Conservation (phyloP, 2,113 vertebrate species). For the Pygoscelis antarcticus region DNA sequence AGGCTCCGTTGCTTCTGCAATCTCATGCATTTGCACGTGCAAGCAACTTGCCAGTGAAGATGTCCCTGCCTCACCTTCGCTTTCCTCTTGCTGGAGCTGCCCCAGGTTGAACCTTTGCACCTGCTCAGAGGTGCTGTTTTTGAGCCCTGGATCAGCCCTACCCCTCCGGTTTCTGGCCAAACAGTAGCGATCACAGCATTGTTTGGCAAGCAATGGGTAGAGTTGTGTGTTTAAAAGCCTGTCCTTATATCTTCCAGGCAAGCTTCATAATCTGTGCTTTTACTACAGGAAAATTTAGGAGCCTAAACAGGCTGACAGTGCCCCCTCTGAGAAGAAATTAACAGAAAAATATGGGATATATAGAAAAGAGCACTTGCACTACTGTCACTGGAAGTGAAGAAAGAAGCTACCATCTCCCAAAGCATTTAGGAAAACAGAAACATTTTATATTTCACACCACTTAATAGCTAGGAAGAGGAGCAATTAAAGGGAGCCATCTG, state of each 20-base stretch:
- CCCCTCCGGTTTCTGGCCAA: neutral
- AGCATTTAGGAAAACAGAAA: neutral
- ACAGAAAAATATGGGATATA: neutral
- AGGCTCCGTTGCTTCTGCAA: neutral
- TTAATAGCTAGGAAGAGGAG: neutral
- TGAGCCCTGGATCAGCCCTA: neutral
- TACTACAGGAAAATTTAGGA: neutral
- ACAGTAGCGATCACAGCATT: neutral
- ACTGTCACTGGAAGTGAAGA: neutral
- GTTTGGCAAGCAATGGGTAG: neutral
- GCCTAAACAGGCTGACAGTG: neutral
- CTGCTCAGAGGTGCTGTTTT: neutral
- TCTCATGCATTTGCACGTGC: rapidly evolving
- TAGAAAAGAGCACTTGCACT: neutral
- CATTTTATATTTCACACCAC: neutral
- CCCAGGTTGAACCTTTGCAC: neutral
- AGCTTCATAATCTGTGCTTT: neutral
- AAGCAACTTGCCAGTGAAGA: neutral
- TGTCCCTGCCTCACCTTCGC: neutral
- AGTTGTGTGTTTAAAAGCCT: neutral
- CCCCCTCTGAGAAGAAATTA: neutral
- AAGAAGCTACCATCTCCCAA: neutral
- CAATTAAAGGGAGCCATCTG: neutral
- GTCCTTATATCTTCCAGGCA: neutral
- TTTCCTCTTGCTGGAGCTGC: neutral